phyloP scores from a whole-genome alignment of 2,113 vertebrate genomes.

The Catharus bicknelli region DNA sequence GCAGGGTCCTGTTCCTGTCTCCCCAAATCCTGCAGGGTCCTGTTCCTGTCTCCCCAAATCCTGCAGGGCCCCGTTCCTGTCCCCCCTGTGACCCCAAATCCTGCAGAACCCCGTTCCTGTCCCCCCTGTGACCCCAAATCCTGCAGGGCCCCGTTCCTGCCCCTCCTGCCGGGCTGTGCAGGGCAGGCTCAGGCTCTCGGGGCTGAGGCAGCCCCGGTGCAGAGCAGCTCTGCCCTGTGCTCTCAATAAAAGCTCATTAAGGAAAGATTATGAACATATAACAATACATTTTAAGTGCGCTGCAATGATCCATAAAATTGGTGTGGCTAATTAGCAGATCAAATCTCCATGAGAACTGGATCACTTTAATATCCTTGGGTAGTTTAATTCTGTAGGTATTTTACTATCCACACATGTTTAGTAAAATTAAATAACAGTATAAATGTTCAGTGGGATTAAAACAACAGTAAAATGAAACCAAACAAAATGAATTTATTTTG shows the following conservation, averaged over 20 bases:
- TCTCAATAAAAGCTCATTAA: conserved; percentile 83
- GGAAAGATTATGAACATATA: conserved; percentile 81
- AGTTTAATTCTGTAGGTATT: conserved; percentile 79
- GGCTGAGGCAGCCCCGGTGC: neutral
- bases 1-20: too few relatives aligned
- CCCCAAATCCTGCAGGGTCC: neutral
- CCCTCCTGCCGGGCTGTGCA: neutral
- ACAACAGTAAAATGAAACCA: conserved; percentile 83
- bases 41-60: neutral
- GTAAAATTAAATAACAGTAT: conserved; percentile 81
- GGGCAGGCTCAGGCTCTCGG: neutral
- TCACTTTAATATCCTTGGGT: conserved; percentile 78
- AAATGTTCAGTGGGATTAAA: conserved; percentile 81
- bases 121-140: neutral
- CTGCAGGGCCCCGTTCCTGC: neutral
- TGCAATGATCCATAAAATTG: conserved; percentile 85
- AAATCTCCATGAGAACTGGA: conserved; percentile 78
- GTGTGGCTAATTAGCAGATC: conserved; percentile 84
- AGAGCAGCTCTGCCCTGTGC: conserved; percentile 59
- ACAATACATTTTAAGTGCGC: conserved; percentile 81
- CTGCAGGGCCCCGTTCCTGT: neutral
- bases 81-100: neutral
- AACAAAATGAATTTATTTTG: conserved; percentile 84
- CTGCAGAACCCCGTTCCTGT: neutral
- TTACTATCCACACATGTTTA: conserved; percentile 79